phyloP scores from a whole-genome alignment of 2,797 vertebrate species.

The Molossus alvarezi region DNA sequence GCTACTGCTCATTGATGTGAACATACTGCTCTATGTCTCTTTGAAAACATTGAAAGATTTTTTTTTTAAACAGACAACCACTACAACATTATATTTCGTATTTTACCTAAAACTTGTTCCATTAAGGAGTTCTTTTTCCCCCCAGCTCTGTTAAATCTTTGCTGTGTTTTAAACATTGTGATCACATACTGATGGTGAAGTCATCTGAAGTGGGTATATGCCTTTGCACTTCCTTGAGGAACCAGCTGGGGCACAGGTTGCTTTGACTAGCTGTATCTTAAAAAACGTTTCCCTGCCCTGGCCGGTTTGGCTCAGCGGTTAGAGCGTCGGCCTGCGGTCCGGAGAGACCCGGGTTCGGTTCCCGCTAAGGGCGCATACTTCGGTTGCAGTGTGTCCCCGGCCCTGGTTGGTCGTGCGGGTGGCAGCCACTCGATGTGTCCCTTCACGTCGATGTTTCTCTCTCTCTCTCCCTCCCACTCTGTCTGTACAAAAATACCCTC shows the following conservation, averaged over 20 bases:
- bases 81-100: background rate
- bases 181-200: background rate
- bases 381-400: too few species aligned
- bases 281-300: background rate
- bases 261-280: background rate
- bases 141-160: background rate
- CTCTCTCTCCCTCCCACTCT: too few species aligned
- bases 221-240: background rate
- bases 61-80: background rate
- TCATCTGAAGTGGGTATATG: background rate
- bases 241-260: accelerated
- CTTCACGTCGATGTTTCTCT: too few species aligned
- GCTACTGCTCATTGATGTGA: background rate
- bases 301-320: too few species aligned
- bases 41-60: background rate
- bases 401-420: too few species aligned
- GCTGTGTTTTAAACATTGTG: background rate
- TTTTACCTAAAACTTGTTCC: background rate
- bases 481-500: too few species aligned
- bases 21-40: background rate
- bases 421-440: too few species aligned
- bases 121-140: background rate
- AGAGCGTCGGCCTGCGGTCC: too few species aligned
- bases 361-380: too few species aligned
- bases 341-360: too few species aligned